Evolutionary conservation across 2,888 invertebrate genomes (phyloP), one percentile per base, ranked within the genome.

Genomic region (Melanargia galathea): DNA sequence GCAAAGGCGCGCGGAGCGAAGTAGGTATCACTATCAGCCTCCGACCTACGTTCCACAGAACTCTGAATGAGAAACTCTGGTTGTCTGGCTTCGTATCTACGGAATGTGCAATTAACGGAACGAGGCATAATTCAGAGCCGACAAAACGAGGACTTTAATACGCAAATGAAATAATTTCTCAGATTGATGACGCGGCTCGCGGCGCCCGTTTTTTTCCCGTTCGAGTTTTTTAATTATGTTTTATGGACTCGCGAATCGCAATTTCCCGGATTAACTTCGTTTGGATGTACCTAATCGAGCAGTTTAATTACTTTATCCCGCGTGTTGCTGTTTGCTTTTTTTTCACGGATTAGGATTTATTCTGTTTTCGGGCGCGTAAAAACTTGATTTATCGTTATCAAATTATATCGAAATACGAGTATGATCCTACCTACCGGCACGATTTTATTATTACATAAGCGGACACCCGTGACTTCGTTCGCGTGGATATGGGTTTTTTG

Each of bases 141-240:
- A 86, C 89, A 90, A 87, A 90, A 89, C 88, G 87, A 85, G 86
- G 82, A 87, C 84, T 90, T 90, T 90, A 90, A 91, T 89, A 87
- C 88, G 83, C 84, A 89, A 90, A 91, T 90, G 90, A 90, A 91
- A 91, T 90, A 90, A 90, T 86, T 85, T 83, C 80, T 84, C 83
- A 84, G 88, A 91, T 91, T 90, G 90, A 91, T 91, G 91, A 87
- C 85, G 82, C 77, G 84, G 76, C 82, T 78, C 80, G 74, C 79
- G 77, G 78, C 77, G 78, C 63, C 51, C 60, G 57, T 79, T 82
- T 86, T n/a, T 84, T 80, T 71, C 80, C 70, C 80, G 83, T 87
- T 88, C 84, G 86, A 84, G 84, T 86, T 90, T 90, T 55, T 90
- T 91, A 90, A 91, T 91, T 90, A 87, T 87, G 84, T 86, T 90